These are phyloP conservation scores for Aporophyla lueneburgensis DNA, from an alignment of 2,888 invertebrate species.

Conservation along the genomic window DNA sequence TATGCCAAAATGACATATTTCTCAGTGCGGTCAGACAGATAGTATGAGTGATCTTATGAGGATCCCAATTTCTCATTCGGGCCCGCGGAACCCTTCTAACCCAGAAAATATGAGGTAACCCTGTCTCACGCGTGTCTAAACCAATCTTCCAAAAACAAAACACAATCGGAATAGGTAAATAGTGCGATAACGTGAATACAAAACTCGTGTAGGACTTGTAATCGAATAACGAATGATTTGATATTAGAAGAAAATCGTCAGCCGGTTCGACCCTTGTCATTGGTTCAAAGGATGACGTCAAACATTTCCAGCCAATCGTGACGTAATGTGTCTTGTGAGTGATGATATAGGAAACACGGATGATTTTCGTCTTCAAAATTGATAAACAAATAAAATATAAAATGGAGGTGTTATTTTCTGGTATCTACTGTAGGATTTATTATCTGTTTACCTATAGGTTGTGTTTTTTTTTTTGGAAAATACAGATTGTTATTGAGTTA, in stretches of 20 bases:
- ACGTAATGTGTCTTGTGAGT: conserved; percentile 21
- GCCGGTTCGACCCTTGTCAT: conserved; percentile 46
- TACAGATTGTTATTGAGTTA: too few species aligned
- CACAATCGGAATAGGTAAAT: not conserved
- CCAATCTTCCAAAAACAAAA: conserved; percentile 30
- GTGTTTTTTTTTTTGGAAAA: too few species aligned
- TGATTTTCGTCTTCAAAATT: not conserved
- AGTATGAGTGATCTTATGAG: not conserved
- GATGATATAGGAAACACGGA: not conserved
- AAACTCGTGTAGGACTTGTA: conserved; percentile 16
- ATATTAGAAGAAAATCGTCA: conserved; percentile 8
- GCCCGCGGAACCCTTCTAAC: not conserved
- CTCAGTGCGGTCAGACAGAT: too few species aligned
- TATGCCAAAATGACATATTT: too few species aligned
- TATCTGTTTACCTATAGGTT: too few species aligned
- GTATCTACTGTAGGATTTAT: not conserved
- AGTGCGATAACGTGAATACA: conserved; percentile 3
- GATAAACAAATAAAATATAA: not conserved
- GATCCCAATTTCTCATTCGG: not conserved
- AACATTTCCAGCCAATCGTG: conserved; percentile 22
- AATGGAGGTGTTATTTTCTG: not conserved
- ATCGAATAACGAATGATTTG: conserved; percentile 33
- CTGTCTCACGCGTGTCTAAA: not conserved
- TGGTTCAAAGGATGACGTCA: conserved; percentile 13
- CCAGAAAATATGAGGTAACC: not conserved